Base-by-base conservation (phyloP, 1,140 invertebrate genomes). In the Helicoverpa zea region DNA sequence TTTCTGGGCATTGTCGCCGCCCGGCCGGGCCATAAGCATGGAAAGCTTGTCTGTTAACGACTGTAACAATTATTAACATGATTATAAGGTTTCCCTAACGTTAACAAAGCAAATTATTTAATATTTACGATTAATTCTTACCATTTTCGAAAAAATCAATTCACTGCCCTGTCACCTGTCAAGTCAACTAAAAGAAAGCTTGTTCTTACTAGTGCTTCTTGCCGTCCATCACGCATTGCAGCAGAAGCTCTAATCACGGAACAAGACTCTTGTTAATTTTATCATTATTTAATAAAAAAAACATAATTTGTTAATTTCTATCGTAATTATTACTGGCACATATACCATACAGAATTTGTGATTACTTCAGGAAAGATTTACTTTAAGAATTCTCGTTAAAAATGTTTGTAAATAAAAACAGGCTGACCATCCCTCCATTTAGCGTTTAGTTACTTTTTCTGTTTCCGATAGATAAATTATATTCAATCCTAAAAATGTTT, bases 21-120 rank as follows among this genome's bases (percentile, higher is more conserved):
- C 97, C 72, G 97, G 97, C 83, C 97, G 96, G 80, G 97, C 96
- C 97, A 98, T 97, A 79, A 98, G 95, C 84, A 96, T 96, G 63
- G 96, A 95, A 86, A 98, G 95, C 96, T 98, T 98, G 88, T 98
- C 97, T 80, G 96, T 95, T 86, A 98, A 96, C 86, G 97, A 98
- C 97, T 98, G 92, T 79, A 96, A 96, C 58, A 86, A 83, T 47
- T 82, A 84, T 52, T 74, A 29, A 87, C 86, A 91, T 91, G 61
- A 82, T 90, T 84, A 75, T 79, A 66, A 70, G 52, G 23, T 78
- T 29, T 70, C 30, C 14, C 9, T 77, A 56, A 68, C 51, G 63
- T 58, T 77, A 74, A 73, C 3, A 56, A 80, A 23, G 74, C 13
- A 61, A 82, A 86, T 82, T 51, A 83, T 81, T 79, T 81, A 83